Percentiles rank a stretch among this genome's conserved stretches.
Evolutionary conservation across 2,888 invertebrate species (phyloP).

Genomic region (Halictus quadricinctus): DNA sequence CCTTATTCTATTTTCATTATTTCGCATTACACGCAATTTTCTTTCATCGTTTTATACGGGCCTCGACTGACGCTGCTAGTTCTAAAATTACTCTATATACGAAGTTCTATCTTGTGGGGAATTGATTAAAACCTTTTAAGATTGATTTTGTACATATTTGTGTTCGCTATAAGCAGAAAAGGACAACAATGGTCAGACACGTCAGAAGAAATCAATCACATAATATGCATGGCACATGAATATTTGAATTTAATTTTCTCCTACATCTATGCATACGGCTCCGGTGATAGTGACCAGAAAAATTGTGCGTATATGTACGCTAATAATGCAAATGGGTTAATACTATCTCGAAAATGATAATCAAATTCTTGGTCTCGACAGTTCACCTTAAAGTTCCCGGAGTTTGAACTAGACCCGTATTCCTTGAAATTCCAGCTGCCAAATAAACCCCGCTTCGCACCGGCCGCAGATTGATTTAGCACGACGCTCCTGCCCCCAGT

Average conservation of each 20-base stretch:
- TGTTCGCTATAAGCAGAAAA: neutral
- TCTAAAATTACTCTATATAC: neutral
- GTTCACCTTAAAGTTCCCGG: neutral
- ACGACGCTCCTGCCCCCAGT: neutral
- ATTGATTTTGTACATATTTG: neutral
- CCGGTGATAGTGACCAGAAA: too few relatives aligned
- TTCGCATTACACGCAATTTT: neutral
- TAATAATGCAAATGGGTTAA: neutral
- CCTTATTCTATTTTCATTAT: neutral
- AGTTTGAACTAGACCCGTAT: neutral
- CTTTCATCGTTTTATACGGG: neutral
- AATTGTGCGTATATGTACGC: too few relatives aligned
- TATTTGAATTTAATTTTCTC: neutral
- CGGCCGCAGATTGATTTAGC: neutral
- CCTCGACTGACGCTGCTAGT: neutral
- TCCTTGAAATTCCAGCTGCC: neutral
- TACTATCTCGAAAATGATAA: neutral
- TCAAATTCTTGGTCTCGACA: neutral
- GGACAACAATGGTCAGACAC: neutral
- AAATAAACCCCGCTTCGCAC: neutral
- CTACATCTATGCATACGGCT: neutral
- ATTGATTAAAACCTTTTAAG: neutral
- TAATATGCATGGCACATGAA: neutral
- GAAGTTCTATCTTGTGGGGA: neutral
- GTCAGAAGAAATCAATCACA: neutral